A percentile compares a stretch with the other conserved stretches of the same genome.
These are phyloP conservation scores for Synanthedon andrenaeformis DNA, from an alignment of 2,888 invertebrate species.

Conservation along the genomic window DNA sequence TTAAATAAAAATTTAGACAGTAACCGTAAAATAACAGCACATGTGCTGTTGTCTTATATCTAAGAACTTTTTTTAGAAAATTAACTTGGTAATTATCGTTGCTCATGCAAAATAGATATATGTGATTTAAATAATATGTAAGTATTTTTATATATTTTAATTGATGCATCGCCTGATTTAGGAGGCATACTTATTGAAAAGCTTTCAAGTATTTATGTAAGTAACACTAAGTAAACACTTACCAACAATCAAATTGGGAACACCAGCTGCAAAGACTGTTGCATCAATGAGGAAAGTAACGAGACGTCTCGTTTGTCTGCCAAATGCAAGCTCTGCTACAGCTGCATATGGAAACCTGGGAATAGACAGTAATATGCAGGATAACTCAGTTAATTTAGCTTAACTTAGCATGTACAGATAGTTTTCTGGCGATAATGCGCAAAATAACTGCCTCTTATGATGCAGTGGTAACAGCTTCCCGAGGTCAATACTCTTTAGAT, in stretches of 20 bases:
- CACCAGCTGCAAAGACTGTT: slow-evolving; percentile 81
- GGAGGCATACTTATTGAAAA: no score
- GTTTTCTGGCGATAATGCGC: no score
- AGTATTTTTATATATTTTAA: not conserved
- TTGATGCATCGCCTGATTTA: no score
- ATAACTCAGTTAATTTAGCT: no score
- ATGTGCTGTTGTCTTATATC: not conserved
- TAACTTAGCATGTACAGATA: no score
- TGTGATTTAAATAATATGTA: not conserved
- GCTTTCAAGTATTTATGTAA: no score
- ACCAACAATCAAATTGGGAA: slow-evolving; percentile 86
- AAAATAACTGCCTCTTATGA: no score
- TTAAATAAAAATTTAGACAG: not conserved
- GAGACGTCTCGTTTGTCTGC: slow-evolving; percentile 68
- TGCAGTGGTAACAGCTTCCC: no score
- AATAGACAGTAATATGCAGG: not conserved
- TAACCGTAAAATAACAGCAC: not conserved
- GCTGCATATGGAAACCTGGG: slow-evolving; percentile 85
- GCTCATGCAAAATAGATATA: no score
- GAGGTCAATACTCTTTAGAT: no score
- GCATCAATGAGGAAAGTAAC: slow-evolving; percentile 79
- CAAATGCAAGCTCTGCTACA: slow-evolving; percentile 83
- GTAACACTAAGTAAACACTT: slow-evolving; percentile 5
- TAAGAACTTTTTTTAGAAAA: not conserved
- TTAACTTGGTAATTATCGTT: no score